Base-by-base conservation (phyloP, 2,797 vertebrate species). In the Manis pentadactyla region DNA sequence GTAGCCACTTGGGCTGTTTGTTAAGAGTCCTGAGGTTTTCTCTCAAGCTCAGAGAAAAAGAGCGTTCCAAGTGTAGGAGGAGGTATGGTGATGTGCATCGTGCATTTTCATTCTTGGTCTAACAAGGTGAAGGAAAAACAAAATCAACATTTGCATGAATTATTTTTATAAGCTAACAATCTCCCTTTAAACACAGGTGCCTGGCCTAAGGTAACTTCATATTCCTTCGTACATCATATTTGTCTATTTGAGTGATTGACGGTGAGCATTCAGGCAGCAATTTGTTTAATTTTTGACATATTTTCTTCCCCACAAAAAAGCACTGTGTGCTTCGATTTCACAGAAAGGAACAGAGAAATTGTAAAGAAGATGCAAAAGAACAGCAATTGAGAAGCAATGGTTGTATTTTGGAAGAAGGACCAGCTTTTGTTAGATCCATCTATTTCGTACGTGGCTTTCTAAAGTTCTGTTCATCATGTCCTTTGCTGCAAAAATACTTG, bases 401-500 rank as follows among this genome's bases (percentile, higher is more conserved):
- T 21, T 77, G 9, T 10, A 18, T 61, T 89, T 94, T 68, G 51
- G 57, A 96, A 51, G 21, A 66, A 11, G 8, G 29, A 21, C 8
- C 18, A 34, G 17, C 13, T 94, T 90, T 92, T 29, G 0, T 59
- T 34, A 85, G 79, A 78, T 19, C 49, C 46, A 1, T 71, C 27
- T 19, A 11, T n/a, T 96, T 98, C 97, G 97, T 97, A 79, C 95
- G 98, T 98, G 98, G 97, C 96, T 97, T 85, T 63, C 93, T 82
- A 68, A 69, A 84, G 94, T 53, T 98, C 97, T 98, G 98, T 98
- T 98, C 95, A 96, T 98, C 98, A 96, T 68, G 93, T 66, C 69
- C 97, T 97, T 95, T 37, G 87, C 78, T 95, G 95, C 96, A 97
- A 96, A 96, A 93, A 93, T 78, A 59, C 97, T 92, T 81, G 82